Evolutionary conservation across 2,888 invertebrate species (phyloP).

Genomic region (Acanthosepion pharaonis): DNA sequence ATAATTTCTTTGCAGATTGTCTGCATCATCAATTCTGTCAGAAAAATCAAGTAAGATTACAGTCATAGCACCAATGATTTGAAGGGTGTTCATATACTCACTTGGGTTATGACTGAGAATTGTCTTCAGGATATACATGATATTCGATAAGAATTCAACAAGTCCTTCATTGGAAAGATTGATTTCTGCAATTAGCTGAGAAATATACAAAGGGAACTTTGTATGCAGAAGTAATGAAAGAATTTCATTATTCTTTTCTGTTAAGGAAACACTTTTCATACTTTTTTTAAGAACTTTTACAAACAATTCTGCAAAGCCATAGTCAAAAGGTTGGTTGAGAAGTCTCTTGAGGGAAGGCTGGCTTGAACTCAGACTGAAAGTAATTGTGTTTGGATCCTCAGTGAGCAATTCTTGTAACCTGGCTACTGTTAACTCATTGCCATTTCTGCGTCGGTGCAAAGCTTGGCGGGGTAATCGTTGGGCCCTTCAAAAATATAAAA

Average conservation of each 20-base stretch:
- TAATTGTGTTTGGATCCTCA: not conserved
- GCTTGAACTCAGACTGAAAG: not conserved
- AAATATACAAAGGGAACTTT: not conserved
- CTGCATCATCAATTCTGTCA: not conserved
- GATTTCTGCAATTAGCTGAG: not conserved
- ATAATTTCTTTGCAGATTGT: not conserved
- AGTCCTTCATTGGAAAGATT: not conserved
- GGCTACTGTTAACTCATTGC: not conserved
- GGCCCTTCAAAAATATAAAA: not conserved
- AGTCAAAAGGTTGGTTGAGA: not conserved
- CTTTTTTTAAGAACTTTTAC: not conserved
- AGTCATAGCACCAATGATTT: not conserved
- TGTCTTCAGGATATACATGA: not conserved
- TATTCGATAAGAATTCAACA: not conserved
- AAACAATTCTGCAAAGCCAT: not conserved
- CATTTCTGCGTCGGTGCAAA: no score
- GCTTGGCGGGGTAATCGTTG: not conserved
- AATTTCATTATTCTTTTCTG: constrained; percentile 23
- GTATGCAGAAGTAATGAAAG: not conserved
- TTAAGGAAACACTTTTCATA: not conserved
- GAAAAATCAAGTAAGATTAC: not conserved
- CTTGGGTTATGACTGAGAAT: not conserved
- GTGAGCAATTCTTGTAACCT: not conserved
- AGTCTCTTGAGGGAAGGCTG: not conserved
- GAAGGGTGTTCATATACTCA: not conserved